Evolutionary conservation across 2,888 invertebrate genomes (phyloP).

Genomic region (Parnassius smintheus): DNA sequence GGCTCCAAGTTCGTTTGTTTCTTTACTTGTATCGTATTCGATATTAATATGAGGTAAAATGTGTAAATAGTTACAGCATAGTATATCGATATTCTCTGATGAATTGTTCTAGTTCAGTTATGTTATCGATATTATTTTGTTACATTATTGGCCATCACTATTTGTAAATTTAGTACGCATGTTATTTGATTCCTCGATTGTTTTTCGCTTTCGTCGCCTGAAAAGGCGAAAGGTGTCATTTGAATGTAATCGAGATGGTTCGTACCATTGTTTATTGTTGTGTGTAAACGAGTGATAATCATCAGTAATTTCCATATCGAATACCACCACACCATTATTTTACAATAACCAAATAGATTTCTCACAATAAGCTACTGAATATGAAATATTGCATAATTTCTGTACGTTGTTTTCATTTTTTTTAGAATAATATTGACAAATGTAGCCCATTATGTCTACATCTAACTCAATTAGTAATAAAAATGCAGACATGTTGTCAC

Average conservation of each 20-base stretch:
- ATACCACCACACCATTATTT: constrained; percentile 1
- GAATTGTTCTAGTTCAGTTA: no score
- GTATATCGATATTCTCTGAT: no score
- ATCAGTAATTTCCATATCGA: constrained; percentile 20
- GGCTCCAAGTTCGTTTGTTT: no score
- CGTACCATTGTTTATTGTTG: constrained; percentile 27
- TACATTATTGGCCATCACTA: background rate
- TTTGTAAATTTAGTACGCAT: background rate
- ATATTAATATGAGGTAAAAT: no score
- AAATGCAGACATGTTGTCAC: no score
- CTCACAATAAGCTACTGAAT: background rate
- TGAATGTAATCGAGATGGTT: constrained; percentile 25
- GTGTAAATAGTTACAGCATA: no score
- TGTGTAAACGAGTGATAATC: constrained; percentile 11
- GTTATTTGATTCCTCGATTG: constrained; percentile 19
- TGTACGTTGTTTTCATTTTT: background rate
- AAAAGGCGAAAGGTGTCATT: constrained; percentile 26
- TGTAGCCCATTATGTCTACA: no score
- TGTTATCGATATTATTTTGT: background rate
- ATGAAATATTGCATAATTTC: background rate
- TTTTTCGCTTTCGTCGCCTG: constrained; percentile 22
- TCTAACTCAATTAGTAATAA: no score
- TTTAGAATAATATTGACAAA: no score
- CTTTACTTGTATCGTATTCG: no score
- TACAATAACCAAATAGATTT: background rate